Base-by-base conservation (phyloP, 2,113 vertebrate genomes). In the Cathartes aura region DNA sequence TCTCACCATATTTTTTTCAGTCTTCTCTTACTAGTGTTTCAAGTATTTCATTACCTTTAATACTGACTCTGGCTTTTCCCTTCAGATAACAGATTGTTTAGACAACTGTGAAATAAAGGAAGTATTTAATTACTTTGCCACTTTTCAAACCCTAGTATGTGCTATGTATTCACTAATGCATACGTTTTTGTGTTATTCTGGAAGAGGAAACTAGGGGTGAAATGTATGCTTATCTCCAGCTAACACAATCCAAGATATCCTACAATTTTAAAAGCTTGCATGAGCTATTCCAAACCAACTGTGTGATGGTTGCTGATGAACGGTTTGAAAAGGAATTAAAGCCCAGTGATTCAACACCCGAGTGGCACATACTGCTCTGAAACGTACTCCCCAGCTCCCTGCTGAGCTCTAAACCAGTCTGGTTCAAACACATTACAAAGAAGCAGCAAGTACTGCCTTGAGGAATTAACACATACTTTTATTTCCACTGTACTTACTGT, bases 61-160 rank as follows among this genome's bases (percentile, higher is more conserved):
- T 93, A 82, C 66, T 20, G 18, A 26, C 53, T 85, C 71, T 82
- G 66, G 42, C 55, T 94, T 93, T 94, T 97, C 47, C 74, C 64
- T 94, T 89, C 82, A 83, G 96, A 95, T 90, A 96, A 72, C 74
- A 93, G 74, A 93, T 89, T 93, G 83, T 96, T 96, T 95, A 88
- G 93, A 91, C 93, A 96, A 82, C 82, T 43, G 0, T 97, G 93
- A 96, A 90, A 96, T 94, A 95, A 97, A 94, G 90, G 87, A 97
- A 97, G 75, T 91, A 81, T 93, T 97, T 97, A 87, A 96, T 96
- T 94, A 75, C 71, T 93, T 94, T 86, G 75, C 79, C 81, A 50
- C 43, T 90, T 96, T 84, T 88, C 67, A 84, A 83, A 22, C 53
- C 38, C 36, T n/a, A 55, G 32, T 76, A 36, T 72, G 66, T 86